Evolutionary conservation across 2,888 invertebrate species (phyloP).

Genomic region (Tillus elongatus): DNA sequence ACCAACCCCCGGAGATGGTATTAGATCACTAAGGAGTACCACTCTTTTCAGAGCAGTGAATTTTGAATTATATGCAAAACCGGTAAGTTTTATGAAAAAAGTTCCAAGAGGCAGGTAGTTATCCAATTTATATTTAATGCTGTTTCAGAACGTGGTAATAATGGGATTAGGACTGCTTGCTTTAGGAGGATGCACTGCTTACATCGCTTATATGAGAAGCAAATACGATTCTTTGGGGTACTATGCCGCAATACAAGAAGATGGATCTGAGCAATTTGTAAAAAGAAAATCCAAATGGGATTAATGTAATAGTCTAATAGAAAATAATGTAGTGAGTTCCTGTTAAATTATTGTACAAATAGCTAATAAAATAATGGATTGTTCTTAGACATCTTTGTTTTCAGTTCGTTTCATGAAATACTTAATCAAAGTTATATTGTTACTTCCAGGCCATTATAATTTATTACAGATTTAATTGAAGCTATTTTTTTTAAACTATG

Average conservation of each 20-base stretch:
- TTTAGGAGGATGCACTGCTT: constrained; percentile 65
- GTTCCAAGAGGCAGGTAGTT: no score
- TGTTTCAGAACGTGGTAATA: constrained; percentile 69
- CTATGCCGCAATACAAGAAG: constrained; percentile 68
- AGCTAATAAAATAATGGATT: no score
- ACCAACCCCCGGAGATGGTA: constrained; percentile 69
- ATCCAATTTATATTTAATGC: constrained; percentile 11
- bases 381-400: no score
- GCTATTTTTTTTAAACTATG: no score
- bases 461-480: no score
- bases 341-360: no score
- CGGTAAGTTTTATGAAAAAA: no score
- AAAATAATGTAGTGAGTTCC: no score
- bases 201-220: constrained; percentile 76
- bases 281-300: constrained; percentile 76
- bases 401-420: no score
- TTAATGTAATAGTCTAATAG: no score
- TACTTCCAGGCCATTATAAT: no score
- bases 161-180: constrained; percentile 75
- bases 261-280: constrained; percentile 66
- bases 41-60: constrained; percentile 72
- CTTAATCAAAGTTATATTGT: no score
- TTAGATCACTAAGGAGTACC: constrained; percentile 64
- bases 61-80: constrained; percentile 82
- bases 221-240: constrained; percentile 72